Evolutionary conservation across 2,797 vertebrate species (phyloP), one percentile per base, ranked within the genome.

Genomic region (Alca torda): DNA sequence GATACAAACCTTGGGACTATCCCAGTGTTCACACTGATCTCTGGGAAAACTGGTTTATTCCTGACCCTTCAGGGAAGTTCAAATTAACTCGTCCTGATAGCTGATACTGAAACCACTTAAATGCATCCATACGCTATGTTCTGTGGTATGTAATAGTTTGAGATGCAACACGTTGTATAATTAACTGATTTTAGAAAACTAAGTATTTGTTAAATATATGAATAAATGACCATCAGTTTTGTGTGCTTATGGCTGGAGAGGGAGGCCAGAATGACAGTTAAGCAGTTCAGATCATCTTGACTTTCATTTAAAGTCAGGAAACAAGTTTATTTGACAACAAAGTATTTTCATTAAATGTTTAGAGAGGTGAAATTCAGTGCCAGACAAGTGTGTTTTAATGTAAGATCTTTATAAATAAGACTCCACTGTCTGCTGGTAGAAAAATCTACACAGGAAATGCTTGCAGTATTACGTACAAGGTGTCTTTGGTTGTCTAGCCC

Each of bases 11-110:
- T 5, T 99, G 99, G 99, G 98, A 98, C 50, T 98, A 98, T 56
- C 98, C 99, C 9, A 98, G 98, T 8, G 98, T 99, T 67, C 99
- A 99, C 97, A 95, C 97, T 11, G 98, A 99, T 56, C 97, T 99
- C 53, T 99, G 99, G 99, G 99, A 99, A 96, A 99, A 96, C 94
- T 99, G 99, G 99, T 99, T 99, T 96, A 97, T 99, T 90, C 99
- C 99, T 21, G 99, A 99, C 96, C 99, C 99, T 41, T 98, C 98
- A 16, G 98, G 98, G 72, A 98, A 95, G 92, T 99, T 99, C 97
- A 98, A 98, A 86, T 93, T 99, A 96, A 97, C 98, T 57, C 98
- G 98, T 78, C 98, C 98, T 8, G 94, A 98, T 3, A 97, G 96
- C 45, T 97, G 98, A 97, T 89, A 65, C 11, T 23, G 72, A 51